phyloP scores from a whole-genome alignment of 2,113 vertebrate species.

The Desmodus rotundus region DNA sequence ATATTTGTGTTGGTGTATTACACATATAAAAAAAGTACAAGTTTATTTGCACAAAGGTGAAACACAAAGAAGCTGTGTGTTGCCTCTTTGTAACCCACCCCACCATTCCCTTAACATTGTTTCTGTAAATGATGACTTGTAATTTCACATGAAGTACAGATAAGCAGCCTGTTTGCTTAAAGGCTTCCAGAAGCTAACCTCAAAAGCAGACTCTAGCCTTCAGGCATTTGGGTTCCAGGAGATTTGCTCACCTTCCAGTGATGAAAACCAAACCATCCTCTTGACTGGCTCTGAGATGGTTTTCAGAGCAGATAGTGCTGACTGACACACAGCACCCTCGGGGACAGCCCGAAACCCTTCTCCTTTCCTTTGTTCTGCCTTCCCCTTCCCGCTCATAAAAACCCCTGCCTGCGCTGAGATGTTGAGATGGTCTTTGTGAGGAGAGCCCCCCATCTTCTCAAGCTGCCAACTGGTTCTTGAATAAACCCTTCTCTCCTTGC shows the following conservation, averaged over 20 bases:
- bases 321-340: not conserved
- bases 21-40: constrained; percentile 67
- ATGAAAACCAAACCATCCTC: not conserved
- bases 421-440: not conserved
- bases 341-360: not conserved
- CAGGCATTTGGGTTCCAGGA: not conserved
- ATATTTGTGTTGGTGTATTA: constrained; percentile 68
- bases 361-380: not conserved
- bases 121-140: not conserved
- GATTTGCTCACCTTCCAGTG: not conserved
- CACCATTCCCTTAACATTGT: not conserved
- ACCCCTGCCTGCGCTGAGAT: not conserved
- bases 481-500: not conserved
- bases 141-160: not conserved
- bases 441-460: not conserved
- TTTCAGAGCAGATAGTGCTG: not conserved
- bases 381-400: not conserved
- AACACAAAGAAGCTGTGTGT: constrained; percentile 65
- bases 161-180: not conserved
- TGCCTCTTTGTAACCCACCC: constrained; percentile 12
- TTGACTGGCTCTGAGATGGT: not conserved
- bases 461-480: not conserved
- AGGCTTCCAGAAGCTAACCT: not conserved
- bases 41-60: constrained; percentile 72
- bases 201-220: not conserved